Base-by-base conservation (phyloP, 2,888 invertebrate species). In the Anorthoa munda region DNA sequence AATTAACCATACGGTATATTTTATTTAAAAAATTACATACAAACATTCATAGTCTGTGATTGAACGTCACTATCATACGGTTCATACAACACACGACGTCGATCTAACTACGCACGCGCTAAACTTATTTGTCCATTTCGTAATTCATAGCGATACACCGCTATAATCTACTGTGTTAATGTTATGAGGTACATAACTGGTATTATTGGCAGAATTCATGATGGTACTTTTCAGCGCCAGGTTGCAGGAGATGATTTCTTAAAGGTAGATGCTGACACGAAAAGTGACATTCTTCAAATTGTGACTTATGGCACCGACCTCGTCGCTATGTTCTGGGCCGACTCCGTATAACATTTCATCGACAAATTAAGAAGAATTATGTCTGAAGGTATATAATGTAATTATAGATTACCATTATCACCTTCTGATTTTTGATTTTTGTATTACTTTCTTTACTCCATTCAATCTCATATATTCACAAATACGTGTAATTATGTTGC, bases 1-100 rank as follows among this genome's bases (percentile, higher is more conserved):
- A 69, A 21, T 68, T 80, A 78, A 89, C 92, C 92, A 81, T 83
- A 72, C 83, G 94, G 94, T 66, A 50, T 85, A 72, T 94, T 94
- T 95, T 93, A 94, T 94, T 95, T 95, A 72, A 96, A 96, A 96
- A 96, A 87, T 95, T 96, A 96, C 96, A 96, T 96, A 96, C 94
- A 96, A 96, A 96, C 96, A 96, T 94, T 94, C 94, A 96, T 93
- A 92, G 90, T 92, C 84, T 92, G 91, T 89, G 90, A 76, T 78
- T 91, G 92, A 93, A 93, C 92, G 88, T 89, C 86, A 76, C 86
- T 86, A 86, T 88, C 91, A 90, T 90, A 87, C 82, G 72, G 71
- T 72, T 84, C 77, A 86, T 82, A 86, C 86, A 86, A 88, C 88
- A 86, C 86, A 90, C 89, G 85, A 90, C 90, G 88, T 90, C 89